Percentiles rank a stretch among this genome's conserved stretches.
Evolutionary conservation across 1,140 invertebrate genomes (phyloP).

Genomic region (Trachelipus rathkii): DNA sequence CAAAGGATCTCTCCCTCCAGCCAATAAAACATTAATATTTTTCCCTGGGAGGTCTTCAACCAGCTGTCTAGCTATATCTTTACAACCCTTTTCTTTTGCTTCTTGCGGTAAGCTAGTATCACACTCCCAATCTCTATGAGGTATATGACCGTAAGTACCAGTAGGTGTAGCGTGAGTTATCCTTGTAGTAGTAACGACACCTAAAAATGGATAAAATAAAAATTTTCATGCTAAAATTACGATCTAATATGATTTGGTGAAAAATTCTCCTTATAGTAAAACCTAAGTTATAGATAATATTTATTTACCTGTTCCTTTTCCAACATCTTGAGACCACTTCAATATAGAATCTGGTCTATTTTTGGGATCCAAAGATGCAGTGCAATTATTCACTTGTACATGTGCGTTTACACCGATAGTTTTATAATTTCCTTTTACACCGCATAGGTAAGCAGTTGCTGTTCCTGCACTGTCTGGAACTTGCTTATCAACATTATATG

Average conservation of each 20-base stretch:
- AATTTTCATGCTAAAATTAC: too few species aligned
- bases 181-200: constrained; percentile 86
- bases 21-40: constrained; percentile 62
- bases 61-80: constrained; percentile 73
- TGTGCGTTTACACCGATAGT: constrained; percentile 53
- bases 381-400: too few species aligned
- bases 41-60: constrained; percentile 67
- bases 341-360: constrained; percentile 30
- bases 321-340: constrained; percentile 38
- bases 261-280: too few species aligned
- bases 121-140: constrained; percentile 69
- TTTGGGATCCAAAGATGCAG: too few species aligned
- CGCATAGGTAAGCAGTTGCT: constrained; percentile 78
- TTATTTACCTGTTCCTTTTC: constrained; percentile 37
- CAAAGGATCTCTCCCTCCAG: too few species aligned
- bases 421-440: constrained; percentile 76
- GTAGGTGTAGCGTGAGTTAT: constrained; percentile 88
- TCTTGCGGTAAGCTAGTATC: constrained; percentile 50
- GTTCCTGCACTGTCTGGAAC: constrained; percentile 85
- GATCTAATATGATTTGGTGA: too few species aligned
- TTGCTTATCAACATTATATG: constrained; percentile 80
- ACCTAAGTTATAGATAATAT: too few species aligned
- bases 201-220: constrained; percentile 50
- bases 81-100: constrained; percentile 47
- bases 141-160: constrained; percentile 72